Evolutionary conservation across 2,888 invertebrate genomes (phyloP), one percentile per base, ranked within the genome.

Genomic region (Caenorhabditis sp.): DNA sequence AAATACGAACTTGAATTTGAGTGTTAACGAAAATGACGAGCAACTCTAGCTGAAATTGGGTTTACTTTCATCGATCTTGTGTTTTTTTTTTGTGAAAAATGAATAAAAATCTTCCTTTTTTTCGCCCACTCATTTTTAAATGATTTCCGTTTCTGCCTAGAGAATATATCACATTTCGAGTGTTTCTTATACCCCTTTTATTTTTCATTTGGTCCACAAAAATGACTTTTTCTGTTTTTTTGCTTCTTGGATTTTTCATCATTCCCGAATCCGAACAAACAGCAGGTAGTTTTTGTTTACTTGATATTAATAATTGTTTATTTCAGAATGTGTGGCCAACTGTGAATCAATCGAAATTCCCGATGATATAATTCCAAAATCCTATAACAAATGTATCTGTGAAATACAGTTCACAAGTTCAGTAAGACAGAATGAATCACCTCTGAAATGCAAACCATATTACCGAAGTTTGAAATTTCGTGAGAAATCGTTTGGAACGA

Each of bases 401-500:
- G 58, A 68, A 14, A 23, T 58, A 12, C 14, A 26, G 26, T 17
- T 19, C 37, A 57, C n/a, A 55, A 54, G 24, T 53, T 27, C 17
- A 17, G 51, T 49, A 21, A 24, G 21, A 55, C 6, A 53, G 54
- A 19, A 21, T 3, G 31, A 31, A 23, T 49, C 3, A 19, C 57
- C 54, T 3, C 2, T 62, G 1, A 62, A 69, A 57, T 74, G 73
- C 31, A 24, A 23, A 1, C 61, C 74, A 6, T 51, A 57, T 43
- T 74, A 69, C 17, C 63, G 73, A 68, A 64, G 19, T n/a, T n/a
- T 79, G 12, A 79, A 79, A 36, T 79, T 79, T 21, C 66, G 79
- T 10, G 59, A 75, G 36, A 24, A 26, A 50, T 55, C 60, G n/a
- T 63, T 76, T 10, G 79, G 79, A 21, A 57, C 50, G 17, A 68